Percentiles rank a stretch among this genome's conserved stretches.
Evolutionary conservation across 2,113 vertebrate species (phyloP).

Genomic region (Jaculus jaculus): DNA sequence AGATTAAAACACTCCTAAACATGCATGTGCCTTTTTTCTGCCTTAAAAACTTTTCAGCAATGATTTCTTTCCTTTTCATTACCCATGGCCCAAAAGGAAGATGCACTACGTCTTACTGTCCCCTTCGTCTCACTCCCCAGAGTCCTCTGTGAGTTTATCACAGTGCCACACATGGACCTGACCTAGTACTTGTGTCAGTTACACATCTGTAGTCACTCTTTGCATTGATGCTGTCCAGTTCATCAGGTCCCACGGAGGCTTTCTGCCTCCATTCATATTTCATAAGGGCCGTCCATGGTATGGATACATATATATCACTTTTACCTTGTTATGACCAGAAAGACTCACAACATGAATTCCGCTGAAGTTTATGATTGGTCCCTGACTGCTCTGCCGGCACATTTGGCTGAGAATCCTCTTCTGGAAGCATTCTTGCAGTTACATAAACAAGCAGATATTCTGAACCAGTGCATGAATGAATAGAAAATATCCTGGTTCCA

Average conservation of each 20-base stretch:
- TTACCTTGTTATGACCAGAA: conserved; percentile 58
- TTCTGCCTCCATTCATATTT: conserved; percentile 60
- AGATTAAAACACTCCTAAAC: neutral
- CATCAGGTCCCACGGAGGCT: conserved; percentile 16
- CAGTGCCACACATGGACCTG: neutral
- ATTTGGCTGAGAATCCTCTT: conserved; percentile 72
- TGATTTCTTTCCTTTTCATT: neutral
- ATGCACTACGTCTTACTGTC: neutral
- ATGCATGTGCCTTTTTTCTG: neutral
- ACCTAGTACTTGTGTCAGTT: neutral
- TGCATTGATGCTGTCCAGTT: neutral
- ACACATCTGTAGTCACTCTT: neutral
- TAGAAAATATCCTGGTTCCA: conserved; percentile 68
- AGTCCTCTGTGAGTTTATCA: neutral
- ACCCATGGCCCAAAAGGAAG: rapidly evolving
- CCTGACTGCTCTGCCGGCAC: conserved; percentile 26
- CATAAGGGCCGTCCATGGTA: neutral
- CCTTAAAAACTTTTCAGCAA: neutral
- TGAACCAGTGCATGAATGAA: conserved; percentile 64
- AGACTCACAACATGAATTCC: conserved; percentile 75
- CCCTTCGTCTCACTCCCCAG: neutral
- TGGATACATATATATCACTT: conserved; percentile 29
- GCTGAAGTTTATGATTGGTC: conserved; percentile 76
- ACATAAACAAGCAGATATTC: conserved; percentile 69
- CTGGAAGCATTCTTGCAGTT: conserved; percentile 67